Conservation (phyloP, 2,888 invertebrate genomes). For the Drosophila ustulata region DNA sequence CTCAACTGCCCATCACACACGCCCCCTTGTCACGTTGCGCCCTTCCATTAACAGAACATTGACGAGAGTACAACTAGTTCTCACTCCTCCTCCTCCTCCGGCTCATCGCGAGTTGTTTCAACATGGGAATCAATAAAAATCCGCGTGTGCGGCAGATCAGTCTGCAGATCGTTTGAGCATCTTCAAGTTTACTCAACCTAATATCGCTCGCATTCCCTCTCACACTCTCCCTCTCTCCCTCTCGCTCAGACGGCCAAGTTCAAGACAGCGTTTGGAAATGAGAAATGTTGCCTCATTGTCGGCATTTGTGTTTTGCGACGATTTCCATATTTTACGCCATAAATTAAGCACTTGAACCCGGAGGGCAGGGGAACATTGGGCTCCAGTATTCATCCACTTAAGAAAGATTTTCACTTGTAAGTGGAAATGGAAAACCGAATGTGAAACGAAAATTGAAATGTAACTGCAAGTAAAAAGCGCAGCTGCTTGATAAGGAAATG, state of each 20-base stretch:
- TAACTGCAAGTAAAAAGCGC: conserved; percentile 46
- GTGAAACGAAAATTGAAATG: conserved; percentile 34
- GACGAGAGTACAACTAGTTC: conserved; percentile 25
- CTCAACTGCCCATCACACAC: conserved; percentile 9
- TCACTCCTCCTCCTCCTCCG: conserved; percentile 3
- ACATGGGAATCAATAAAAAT: conserved; percentile 74
- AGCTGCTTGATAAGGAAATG: conserved; percentile 68
- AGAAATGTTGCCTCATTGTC: conserved; percentile 69
- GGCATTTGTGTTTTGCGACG: conserved; percentile 66
- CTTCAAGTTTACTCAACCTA: conserved; percentile 29
- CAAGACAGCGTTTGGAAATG: conserved; percentile 45
- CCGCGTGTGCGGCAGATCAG: conserved; percentile 72
- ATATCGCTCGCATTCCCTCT: not conserved
- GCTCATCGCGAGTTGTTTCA: conserved; percentile 51
- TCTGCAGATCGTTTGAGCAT: conserved; percentile 6
- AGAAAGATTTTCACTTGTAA: conserved; percentile 13
- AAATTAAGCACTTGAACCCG: conserved; percentile 72
- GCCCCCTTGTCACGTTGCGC: conserved; percentile 58
- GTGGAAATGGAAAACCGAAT: conserved; percentile 13
- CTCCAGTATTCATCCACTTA: conserved; percentile 17
- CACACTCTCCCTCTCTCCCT: not conserved
- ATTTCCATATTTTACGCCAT: conserved; percentile 74
- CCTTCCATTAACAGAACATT: conserved; percentile 71
- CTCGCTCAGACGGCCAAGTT: conserved; percentile 37
- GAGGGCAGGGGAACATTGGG: not conserved